Conservation (phyloP, 2,888 invertebrate genomes). For the Stenodema calcarata region DNA sequence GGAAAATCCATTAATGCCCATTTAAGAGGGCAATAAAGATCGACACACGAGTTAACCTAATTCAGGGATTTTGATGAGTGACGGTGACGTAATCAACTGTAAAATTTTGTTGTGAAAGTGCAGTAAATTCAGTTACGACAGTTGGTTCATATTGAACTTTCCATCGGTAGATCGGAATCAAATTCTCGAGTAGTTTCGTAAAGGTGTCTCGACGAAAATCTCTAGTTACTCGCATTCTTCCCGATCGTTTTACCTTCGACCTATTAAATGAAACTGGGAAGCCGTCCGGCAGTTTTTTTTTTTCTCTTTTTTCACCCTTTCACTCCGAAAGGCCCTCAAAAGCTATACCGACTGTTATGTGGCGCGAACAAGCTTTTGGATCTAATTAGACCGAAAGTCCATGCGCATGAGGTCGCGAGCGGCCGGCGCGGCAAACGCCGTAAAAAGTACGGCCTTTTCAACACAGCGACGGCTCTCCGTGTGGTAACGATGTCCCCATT, state of each 20-base stretch:
- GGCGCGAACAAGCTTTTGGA: not conserved
- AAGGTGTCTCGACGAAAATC: not conserved
- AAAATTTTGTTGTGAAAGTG: too few species aligned
- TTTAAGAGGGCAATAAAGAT: too few species aligned
- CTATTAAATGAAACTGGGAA: not conserved
- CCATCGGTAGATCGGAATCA: too few species aligned
- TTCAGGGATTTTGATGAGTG: too few species aligned
- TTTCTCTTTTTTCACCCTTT: not conserved
- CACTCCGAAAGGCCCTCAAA: not conserved
- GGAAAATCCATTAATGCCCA: too few species aligned
- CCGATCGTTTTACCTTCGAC: not conserved
- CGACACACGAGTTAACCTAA: too few species aligned
- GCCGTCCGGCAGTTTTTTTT: not conserved
- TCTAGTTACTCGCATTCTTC: not conserved
- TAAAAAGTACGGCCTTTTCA: not conserved
- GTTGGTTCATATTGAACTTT: too few species aligned
- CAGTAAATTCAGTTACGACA: too few species aligned
- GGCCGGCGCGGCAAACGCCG: not conserved
- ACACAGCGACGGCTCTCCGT: not conserved
- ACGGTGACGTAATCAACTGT: too few species aligned
- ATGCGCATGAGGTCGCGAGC: not conserved
- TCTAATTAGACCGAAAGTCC: not conserved
- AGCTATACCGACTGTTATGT: not conserved
- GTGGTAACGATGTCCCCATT: conserved; percentile 2
- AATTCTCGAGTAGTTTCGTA: not conserved